These are phyloP conservation scores for Cercopithecus hamlyni DNA, from an alignment of 2,797 vertebrate species.

Conservation along the genomic window DNA sequence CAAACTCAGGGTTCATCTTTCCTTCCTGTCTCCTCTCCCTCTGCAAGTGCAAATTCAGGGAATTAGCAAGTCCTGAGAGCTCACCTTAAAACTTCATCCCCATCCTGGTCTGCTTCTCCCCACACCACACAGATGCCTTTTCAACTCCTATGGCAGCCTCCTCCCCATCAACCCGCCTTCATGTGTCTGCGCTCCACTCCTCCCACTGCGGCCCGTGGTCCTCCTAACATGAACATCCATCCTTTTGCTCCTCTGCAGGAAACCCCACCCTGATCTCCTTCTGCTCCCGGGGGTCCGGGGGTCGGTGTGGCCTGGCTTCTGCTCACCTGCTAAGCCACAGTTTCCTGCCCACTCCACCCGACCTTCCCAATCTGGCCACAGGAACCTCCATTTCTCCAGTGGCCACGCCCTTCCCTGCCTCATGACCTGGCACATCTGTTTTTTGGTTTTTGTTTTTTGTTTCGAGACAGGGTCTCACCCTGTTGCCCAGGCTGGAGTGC, in stretches of 20 bases:
- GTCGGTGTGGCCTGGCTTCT: not conserved
- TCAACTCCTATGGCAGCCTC: not conserved
- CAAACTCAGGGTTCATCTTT: too few species aligned
- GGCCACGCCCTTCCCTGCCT: not conserved
- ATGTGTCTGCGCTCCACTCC: fast-evolving
- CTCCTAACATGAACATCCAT: not conserved
- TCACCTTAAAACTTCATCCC: not conserved
- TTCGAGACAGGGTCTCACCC: too few species aligned
- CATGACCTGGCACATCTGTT: not conserved
- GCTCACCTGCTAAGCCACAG: too few species aligned
- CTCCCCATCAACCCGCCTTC: not conserved
- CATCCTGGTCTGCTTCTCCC: not conserved
- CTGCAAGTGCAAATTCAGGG: not conserved
- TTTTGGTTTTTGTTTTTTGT: too few species aligned
- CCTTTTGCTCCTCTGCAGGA: not conserved
- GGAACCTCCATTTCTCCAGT: too few species aligned
- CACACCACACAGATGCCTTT: not conserved
- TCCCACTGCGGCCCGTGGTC: not conserved
- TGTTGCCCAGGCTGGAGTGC: too few species aligned
- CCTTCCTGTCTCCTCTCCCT: not conserved
- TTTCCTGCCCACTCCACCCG: not conserved
- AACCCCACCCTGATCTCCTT: fast-evolving
- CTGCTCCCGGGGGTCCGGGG: not conserved
- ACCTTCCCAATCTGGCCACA: not conserved
- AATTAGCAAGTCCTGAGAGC: not conserved